phyloP scores from a whole-genome alignment of 2,113 vertebrate species.

The Chroicocephalus ridibundus region DNA sequence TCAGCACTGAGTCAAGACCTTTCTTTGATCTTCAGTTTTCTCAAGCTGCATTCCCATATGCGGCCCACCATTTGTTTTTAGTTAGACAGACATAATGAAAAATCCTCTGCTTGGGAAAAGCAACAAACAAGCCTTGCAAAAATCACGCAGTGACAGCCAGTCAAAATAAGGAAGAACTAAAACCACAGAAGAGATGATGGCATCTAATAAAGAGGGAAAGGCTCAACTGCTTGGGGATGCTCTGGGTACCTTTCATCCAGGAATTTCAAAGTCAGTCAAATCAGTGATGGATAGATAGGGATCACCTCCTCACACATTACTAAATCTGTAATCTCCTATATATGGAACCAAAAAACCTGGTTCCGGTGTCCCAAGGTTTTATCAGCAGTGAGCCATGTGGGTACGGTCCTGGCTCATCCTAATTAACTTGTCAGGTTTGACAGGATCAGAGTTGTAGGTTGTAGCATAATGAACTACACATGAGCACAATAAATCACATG shows the following conservation, averaged over 20 bases:
- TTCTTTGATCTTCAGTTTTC: constrained; percentile 72
- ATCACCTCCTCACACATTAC: not conserved
- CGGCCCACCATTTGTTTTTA: constrained; percentile 56
- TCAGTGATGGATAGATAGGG: not conserved
- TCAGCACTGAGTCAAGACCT: constrained; percentile 67
- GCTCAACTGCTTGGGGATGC: not conserved
- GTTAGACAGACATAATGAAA: constrained; percentile 56
- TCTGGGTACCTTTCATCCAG: not conserved
- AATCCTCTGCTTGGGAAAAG: constrained; percentile 39
- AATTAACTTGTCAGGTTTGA: not conserved
- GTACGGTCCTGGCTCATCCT: not conserved
- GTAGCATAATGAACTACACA: not conserved
- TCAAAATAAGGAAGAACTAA: constrained; percentile 11
- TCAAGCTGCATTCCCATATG: constrained; percentile 69
- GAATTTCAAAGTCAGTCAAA: not conserved
- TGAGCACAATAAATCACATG: not conserved
- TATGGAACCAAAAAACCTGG: fast-evolving
- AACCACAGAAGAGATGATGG: not conserved
- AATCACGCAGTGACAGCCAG: not conserved
- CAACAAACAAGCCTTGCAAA: constrained; percentile 12
- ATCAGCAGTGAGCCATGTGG: not conserved
- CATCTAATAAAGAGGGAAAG: not conserved
- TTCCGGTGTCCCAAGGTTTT: not conserved
- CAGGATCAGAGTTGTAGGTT: not conserved
- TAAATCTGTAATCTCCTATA: not conserved